These are phyloP conservation scores for Pinna nobilis DNA, from an alignment of 1,140 invertebrate genomes.

Conservation along the genomic window DNA sequence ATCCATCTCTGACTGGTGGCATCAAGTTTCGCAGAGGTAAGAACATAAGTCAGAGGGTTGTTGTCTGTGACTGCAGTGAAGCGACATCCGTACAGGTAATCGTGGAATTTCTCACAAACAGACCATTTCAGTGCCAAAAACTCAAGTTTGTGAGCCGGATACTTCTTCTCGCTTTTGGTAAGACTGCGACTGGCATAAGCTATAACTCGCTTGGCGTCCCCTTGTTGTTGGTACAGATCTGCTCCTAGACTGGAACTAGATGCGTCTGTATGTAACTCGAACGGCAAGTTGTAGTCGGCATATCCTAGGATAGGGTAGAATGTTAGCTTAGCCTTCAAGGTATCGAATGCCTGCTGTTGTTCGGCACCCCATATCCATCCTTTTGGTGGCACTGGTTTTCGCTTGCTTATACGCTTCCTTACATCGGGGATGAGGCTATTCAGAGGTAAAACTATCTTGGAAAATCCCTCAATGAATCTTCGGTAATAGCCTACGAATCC, in stretches of 20 bases:
- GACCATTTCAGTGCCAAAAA: slow-evolving; percentile 36
- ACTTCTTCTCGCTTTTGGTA: slow-evolving; percentile 37
- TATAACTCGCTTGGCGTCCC: slow-evolving; percentile 48
- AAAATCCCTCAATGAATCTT: slow-evolving; percentile 52
- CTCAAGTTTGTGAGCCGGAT: slow-evolving; percentile 35
- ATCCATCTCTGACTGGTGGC: slow-evolving; percentile 34
- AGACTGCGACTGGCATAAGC: slow-evolving; percentile 39
- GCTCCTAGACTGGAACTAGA: slow-evolving; percentile 53
- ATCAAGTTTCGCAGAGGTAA: slow-evolving; percentile 29
- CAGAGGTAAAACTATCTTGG: slow-evolving; percentile 44
- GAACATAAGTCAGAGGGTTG: slow-evolving; percentile 37
- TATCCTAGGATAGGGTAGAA: slow-evolving; percentile 43
- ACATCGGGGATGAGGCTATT: slow-evolving; percentile 36
- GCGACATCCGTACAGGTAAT: slow-evolving; percentile 37
- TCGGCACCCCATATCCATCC: slow-evolving; percentile 25
- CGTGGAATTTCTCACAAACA: slow-evolving; percentile 31
- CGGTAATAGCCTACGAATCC: slow-evolving; percentile 44
- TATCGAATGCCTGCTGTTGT: slow-evolving; percentile 38
- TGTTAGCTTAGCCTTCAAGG: slow-evolving; percentile 32
- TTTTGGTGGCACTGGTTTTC: not conserved
- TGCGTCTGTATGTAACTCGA: slow-evolving; percentile 45
- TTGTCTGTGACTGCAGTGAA: slow-evolving; percentile 42
- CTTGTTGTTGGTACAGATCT: slow-evolving; percentile 53
- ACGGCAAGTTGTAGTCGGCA: slow-evolving; percentile 35
- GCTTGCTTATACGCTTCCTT: slow-evolving; percentile 5